phyloP scores from a whole-genome alignment of 2,888 invertebrate species.

The Tolmerus cingulatus region DNA sequence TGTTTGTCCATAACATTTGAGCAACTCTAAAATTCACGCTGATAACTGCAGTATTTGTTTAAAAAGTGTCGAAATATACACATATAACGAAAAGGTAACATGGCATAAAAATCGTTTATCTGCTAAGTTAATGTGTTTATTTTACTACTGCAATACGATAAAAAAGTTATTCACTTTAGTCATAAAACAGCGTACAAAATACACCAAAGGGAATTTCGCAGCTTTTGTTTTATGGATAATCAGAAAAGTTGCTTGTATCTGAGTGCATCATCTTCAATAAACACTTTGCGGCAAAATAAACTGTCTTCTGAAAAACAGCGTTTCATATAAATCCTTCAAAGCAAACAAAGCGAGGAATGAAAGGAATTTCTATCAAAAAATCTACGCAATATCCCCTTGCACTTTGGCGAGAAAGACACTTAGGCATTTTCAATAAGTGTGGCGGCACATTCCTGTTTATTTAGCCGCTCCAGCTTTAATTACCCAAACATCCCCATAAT shows the following conservation, averaged over 20 bases:
- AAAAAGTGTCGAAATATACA: too few relatives aligned
- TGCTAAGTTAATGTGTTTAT: neutral
- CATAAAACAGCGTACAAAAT: neutral
- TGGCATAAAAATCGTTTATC: neutral
- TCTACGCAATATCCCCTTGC: neutral
- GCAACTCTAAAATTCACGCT: too few relatives aligned
- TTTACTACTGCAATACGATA: neutral
- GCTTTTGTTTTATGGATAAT: neutral
- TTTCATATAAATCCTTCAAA: neutral
- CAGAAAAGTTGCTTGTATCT: neutral
- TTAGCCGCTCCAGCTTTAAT: constrained; percentile 41
- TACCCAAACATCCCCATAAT: constrained; percentile 35
- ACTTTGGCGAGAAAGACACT: neutral
- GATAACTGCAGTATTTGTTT: too few relatives aligned
- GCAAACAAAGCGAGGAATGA: neutral
- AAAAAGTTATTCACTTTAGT: neutral
- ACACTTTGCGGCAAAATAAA: neutral
- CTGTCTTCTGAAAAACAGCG: neutral
- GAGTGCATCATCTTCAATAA: neutral
- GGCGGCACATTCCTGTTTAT: constrained; percentile 19
- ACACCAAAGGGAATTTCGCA: neutral
- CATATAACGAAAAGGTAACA: too few relatives aligned
- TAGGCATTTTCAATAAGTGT: neutral
- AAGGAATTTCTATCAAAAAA: neutral
- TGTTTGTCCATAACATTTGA: too few relatives aligned